Evolutionary conservation across 1,140 invertebrate genomes (phyloP).

Genomic region (Helicoverpa armigera): DNA sequence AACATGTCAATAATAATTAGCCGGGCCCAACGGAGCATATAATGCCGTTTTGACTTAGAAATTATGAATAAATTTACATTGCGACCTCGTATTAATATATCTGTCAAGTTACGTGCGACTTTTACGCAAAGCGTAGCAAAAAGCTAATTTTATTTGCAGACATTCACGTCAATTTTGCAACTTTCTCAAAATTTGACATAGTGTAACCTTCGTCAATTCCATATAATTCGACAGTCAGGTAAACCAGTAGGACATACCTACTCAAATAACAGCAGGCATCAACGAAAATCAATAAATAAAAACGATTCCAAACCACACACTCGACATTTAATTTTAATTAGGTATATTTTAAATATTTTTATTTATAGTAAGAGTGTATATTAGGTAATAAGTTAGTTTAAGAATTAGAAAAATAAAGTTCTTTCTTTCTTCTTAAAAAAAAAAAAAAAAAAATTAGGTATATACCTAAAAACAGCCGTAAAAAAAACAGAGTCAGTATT

Average conservation of each 20-base stretch:
- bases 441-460: no score
- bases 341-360: no score
- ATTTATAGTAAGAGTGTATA: no score
- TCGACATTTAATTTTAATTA: conserved; percentile 14
- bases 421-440: no score
- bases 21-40: conserved; percentile 16
- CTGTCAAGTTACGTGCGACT: conserved; percentile 15
- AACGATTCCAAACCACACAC: conserved; percentile 21
- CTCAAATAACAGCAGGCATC: neutral
- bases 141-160: conserved; percentile 15
- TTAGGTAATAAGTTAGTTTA: no score
- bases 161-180: neutral
- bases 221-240: neutral
- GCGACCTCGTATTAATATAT: conserved; percentile 20
- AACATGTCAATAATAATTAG: conserved; percentile 40
- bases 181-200: neutral
- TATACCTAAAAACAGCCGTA: conserved; percentile 17
- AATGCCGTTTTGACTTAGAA: conserved; percentile 42
- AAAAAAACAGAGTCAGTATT: conserved; percentile 16
- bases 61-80: conserved; percentile 46
- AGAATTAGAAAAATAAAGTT: no score
- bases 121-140: conserved; percentile 22
- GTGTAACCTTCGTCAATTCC: neutral
- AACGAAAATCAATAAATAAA: conserved; percentile 10
- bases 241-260: neutral